Base-by-base conservation (phyloP, 1,140 invertebrate species). In the Brachionus manjavacas region DNA sequence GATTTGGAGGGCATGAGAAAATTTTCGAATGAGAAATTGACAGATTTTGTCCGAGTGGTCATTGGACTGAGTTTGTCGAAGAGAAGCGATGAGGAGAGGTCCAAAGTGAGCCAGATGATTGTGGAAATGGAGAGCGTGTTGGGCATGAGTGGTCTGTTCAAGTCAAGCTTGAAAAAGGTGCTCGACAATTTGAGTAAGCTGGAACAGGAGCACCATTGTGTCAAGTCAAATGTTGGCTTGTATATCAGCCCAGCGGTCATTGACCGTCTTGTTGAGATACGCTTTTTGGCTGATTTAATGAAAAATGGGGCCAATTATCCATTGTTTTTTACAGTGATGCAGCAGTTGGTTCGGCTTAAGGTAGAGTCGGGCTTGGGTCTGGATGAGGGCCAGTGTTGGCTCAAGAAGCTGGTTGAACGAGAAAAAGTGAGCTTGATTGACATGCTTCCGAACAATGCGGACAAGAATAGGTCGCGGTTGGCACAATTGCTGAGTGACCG, bases 221-320 rank as follows among this genome's bases (percentile, higher is more conserved):
- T 76, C n/a, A 76, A 76, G 25, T 76, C 72, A 11, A 76, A 76
- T 49, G 12, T 76, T 6, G 41, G 41, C 2, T 8, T 76, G 11
- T 76, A 76, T 20, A 49, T 49, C 12, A 23, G 20, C 11, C 90
- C 91, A 80, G 92, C 92, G 1, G 91, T 94, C 28, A 90, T 91
- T n/a, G 91, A 92, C 84, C 92, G 92, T 49, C 86, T 95, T 23
- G 90, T 94, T 64, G 91, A 92, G 39, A 88, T 98, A 80, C 91
- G 91, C 3, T 95, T 96, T 87, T 91, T 96, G 70, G 94, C 94
- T 20, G 92, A 93, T 6, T 92, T 94, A 74, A 94, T 95, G 64
- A 94, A 96, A 86, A 93, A 93, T 87, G 95, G 95, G 3, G 92
- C 93, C 78, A 93, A 96, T 87, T 95, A 95, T 90, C 95, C 96